A percentile compares a stretch with the other conserved stretches of the same genome.
Evolutionary conservation across 2,797 vertebrate species (phyloP).

Genomic region (Phalloptychus januarius): DNA sequence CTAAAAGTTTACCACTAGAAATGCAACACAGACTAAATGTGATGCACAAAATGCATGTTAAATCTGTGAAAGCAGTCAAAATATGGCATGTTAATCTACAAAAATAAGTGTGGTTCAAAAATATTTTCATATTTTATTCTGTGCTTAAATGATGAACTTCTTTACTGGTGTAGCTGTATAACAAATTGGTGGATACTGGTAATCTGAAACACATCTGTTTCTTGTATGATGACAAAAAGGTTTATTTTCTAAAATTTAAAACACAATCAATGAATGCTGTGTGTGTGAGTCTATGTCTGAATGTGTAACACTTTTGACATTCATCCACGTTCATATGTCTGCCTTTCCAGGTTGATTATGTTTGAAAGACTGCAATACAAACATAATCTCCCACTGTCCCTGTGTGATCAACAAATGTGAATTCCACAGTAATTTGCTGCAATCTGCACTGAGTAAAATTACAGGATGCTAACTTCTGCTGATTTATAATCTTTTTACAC

Average conservation of each 20-base stretch:
- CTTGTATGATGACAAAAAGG: slow-evolving; percentile 26
- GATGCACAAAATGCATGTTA: neutral
- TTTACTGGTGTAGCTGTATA: slow-evolving; percentile 10
- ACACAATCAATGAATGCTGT: slow-evolving; percentile 29
- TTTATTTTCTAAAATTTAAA: slow-evolving; percentile 35
- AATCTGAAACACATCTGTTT: slow-evolving; percentile 32
- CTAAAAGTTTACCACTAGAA: neutral
- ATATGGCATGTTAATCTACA: neutral
- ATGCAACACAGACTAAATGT: neutral
- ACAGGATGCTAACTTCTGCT: slow-evolving; percentile 22
- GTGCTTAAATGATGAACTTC: neutral
- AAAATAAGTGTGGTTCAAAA: neutral
- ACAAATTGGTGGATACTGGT: neutral
- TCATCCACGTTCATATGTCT: slow-evolving; percentile 50
- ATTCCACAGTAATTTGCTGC: slow-evolving; percentile 54
- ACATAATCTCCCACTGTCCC: slow-evolving; percentile 68
- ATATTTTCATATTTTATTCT: neutral
- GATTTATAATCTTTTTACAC: slow-evolving; percentile 23
- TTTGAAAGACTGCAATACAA: slow-evolving; percentile 79
- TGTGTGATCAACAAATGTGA: slow-evolving; percentile 66
- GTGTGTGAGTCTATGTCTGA: slow-evolving; percentile 24
- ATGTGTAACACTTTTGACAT: slow-evolving; percentile 30
- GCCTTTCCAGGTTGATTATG: slow-evolving; percentile 67
- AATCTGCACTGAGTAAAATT: slow-evolving; percentile 34
- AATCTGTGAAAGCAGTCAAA: neutral